Conservation (phyloP, 2,888 invertebrate genomes). For the Linyphia triangularis region DNA sequence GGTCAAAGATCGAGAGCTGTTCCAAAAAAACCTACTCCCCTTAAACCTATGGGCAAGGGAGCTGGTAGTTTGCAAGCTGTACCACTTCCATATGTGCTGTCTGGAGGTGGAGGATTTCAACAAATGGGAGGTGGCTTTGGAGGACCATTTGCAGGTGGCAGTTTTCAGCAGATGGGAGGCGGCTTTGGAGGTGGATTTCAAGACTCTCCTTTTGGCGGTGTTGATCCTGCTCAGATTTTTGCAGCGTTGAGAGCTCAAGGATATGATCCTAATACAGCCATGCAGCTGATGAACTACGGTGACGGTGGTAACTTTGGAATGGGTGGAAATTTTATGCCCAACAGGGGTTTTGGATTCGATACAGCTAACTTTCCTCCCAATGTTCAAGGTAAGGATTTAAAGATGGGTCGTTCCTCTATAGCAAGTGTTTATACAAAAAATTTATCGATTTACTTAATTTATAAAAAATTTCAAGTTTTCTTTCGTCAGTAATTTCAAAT, state of each 20-base stretch:
- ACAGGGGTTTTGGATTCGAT: conserved; percentile 1
- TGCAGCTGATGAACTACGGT: conserved; percentile 42
- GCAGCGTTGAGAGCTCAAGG: conserved; percentile 66
- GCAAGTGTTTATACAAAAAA: too few species aligned
- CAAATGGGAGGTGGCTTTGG: conserved; percentile 11
- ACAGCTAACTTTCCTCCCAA: background rate
- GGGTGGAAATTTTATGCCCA: too few species aligned
- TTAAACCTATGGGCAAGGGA: background rate
- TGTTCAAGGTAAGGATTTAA: background rate
- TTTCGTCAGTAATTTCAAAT: too few species aligned
- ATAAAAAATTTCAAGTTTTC: too few species aligned
- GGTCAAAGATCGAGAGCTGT: conserved; percentile 16
- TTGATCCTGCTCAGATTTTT: conserved; percentile 47
- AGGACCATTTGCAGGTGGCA: background rate
- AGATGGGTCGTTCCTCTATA: too few species aligned
- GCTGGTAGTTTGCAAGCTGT: conserved; percentile 16
- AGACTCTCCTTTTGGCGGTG: conserved; percentile 25
- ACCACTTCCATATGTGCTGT: conserved; percentile 41
- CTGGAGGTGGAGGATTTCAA: conserved; percentile 40
- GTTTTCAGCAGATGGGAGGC: conserved; percentile 27
- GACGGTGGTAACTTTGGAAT: conserved; percentile 7
- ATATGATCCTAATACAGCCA: conserved; percentile 48
- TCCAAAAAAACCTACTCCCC: background rate
- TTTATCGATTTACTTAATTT: too few species aligned
- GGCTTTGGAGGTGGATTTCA: background rate